These are phyloP conservation scores for Sarcophaga bullata DNA, from an alignment of 1,140 invertebrate genomes.

Conservation along the genomic window DNA sequence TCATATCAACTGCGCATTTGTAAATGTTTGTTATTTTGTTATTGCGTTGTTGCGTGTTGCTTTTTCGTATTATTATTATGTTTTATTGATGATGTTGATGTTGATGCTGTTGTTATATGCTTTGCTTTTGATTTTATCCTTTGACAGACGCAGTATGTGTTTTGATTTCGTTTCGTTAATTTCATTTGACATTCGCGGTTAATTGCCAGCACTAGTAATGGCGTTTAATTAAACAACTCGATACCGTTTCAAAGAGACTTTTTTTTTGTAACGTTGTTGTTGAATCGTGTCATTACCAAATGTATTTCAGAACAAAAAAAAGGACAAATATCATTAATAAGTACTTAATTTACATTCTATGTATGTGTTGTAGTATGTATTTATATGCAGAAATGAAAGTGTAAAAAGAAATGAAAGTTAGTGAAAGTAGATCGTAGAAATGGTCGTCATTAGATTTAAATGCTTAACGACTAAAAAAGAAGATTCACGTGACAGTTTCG, in stretches of 20 bases:
- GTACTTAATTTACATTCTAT: not conserved
- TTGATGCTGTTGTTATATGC: too few species aligned
- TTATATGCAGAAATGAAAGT: too few species aligned
- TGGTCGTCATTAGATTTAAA: too few species aligned
- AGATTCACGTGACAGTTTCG: too few species aligned
- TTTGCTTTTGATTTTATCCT: not conserved
- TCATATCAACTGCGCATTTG: not conserved
- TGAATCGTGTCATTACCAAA: too few species aligned
- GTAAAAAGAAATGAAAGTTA: too few species aligned
- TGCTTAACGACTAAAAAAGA: too few species aligned
- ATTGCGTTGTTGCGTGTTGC: not conserved
- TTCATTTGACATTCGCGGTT: slow-evolving; percentile 54
- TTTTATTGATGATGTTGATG: too few species aligned
- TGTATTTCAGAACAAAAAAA: not conserved
- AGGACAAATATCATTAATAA: not conserved
- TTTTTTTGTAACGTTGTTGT: not conserved
- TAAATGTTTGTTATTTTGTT: not conserved
- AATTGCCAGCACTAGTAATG: slow-evolving; percentile 55
- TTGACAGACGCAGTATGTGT: not conserved
- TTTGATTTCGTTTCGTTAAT: slow-evolving; percentile 55
- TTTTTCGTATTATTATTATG: not conserved
- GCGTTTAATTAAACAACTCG: slow-evolving; percentile 60
- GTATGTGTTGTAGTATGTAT: too few species aligned
- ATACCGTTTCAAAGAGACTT: slow-evolving; percentile 63
- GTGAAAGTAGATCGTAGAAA: too few species aligned